Base-by-base conservation (phyloP, 2,113 vertebrate genomes). In the Ceyx cyanopectus region DNA sequence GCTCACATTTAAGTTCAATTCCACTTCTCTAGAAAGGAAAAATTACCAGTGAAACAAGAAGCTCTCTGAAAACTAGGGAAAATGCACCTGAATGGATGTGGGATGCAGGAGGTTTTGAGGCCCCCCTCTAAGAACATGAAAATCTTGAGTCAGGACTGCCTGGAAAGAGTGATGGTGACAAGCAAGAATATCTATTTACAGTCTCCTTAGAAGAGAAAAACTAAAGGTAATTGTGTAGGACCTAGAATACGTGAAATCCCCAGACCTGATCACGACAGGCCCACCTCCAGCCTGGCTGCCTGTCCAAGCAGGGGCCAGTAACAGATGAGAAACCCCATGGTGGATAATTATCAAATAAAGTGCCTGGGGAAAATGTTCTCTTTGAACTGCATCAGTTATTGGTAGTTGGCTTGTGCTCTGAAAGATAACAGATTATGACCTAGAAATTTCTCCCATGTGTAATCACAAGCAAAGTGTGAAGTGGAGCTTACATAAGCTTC, bases 321-420 rank as follows among this genome's bases (percentile, higher is more conserved):
- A 6, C 87, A 91, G 92, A 62, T 74, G 70, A 93, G 87, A 82
- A 93, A 60, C 91, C 84, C 91, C 16, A 14, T 2, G 20, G 86
- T 11, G 78, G 81, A 46, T 58, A 96, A 96, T 92, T 93, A 96
- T 79, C 81, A 81, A 79, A 62, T 16, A 4, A 75, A 81, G 24
- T 6, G 89, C 94, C 78, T 10, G 70, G 80, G 84, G 95, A 72
- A 85, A 93, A 94, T 87, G 81, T 96, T 92, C 91, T 90, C 51
- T 82, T 68, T 54, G 66, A 81, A 79, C 81, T 34, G 66, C 74
- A 53, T 10, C 83, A 69, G 54, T 51, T 54, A 27, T 2, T 46
- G 75, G 66, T 50, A 70, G 21, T 9, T 84, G 81, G 89, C 90
- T 89, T 15, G 32, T 57, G 54, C 62, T 92, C 69, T 26, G 77